phyloP scores from a whole-genome alignment of 2,113 vertebrate genomes.

The cattle (Bos taurus) region DNA sequence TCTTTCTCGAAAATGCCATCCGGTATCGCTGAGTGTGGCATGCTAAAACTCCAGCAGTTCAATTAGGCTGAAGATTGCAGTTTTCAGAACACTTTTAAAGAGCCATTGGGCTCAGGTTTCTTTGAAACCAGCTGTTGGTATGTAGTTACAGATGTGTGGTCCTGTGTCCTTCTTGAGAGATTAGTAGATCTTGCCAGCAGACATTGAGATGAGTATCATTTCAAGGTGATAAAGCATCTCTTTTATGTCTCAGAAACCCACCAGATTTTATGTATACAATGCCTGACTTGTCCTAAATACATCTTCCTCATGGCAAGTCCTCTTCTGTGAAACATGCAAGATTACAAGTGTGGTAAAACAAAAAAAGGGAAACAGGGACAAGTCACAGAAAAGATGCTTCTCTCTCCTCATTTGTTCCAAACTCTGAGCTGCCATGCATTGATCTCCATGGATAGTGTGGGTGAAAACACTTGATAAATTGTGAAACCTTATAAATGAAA shows the following conservation, averaged over 20 bases:
- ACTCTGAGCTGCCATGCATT: neutral
- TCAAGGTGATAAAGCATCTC: neutral
- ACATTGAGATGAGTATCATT: neutral
- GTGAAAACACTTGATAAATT: neutral
- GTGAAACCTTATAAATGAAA: neutral
- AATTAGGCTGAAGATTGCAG: neutral
- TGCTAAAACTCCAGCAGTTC: neutral
- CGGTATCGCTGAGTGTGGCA: neutral
- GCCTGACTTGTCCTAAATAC: neutral
- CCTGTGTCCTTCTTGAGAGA: rapidly evolving
- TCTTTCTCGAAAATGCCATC: neutral
- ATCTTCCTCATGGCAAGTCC: neutral
- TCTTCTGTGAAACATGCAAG: neutral
- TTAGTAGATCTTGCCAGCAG: no score
- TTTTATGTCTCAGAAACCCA: neutral
- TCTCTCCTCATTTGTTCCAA: neutral
- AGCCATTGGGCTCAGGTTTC: neutral
- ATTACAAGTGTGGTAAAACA: neutral
- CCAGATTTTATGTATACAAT: neutral
- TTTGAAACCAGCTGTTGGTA: neutral
- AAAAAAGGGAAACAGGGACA: neutral
- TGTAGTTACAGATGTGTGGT: rapidly evolving
- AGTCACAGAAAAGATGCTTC: neutral
- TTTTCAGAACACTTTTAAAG: neutral
- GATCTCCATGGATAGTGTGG: neutral